phyloP scores from a whole-genome alignment of 2,797 vertebrate genomes.

The Capromys pilorides region DNA sequence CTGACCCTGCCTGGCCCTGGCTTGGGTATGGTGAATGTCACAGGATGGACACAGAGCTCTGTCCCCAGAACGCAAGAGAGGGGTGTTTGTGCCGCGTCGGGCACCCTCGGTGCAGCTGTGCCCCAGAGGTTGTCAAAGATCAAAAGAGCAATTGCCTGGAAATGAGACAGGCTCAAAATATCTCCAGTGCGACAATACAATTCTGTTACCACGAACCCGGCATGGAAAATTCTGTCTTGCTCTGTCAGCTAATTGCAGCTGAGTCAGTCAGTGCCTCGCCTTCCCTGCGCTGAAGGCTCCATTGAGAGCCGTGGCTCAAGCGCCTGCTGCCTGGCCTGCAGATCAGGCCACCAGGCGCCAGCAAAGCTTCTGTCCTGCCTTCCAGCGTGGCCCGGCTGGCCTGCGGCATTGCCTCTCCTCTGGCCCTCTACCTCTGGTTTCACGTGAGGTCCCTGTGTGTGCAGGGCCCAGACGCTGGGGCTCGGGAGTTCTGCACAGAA shows the following conservation, averaged over 20 bases:
- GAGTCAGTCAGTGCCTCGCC: conserved; percentile 93
- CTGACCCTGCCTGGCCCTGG: neutral
- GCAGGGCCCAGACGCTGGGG: conserved; percentile 88
- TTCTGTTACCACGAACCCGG: conserved; percentile 91
- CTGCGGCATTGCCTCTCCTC: conserved; percentile 89
- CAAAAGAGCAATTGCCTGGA: conserved; percentile 86
- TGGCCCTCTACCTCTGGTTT: conserved; percentile 91
- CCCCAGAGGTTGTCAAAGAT: conserved; percentile 84
- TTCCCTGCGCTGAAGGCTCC: conserved; percentile 93
- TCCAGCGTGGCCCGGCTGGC: conserved; percentile 84
- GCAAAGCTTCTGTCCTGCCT: conserved; percentile 88
- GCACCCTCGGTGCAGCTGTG: conserved; percentile 84
- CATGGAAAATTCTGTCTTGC: conserved; percentile 93
- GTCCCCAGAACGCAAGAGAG: conserved; percentile 73
- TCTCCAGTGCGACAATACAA: conserved; percentile 92
- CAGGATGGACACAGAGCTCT: neutral
- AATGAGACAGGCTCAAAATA: conserved; percentile 90
- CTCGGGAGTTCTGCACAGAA: conserved; percentile 88
- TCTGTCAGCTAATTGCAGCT: conserved; percentile 94
- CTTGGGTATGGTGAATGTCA: neutral
- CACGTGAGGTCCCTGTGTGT: conserved; percentile 86
- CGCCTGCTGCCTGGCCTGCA: conserved; percentile 86
- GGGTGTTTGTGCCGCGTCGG: conserved; percentile 76
- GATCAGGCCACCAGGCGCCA: conserved; percentile 85
- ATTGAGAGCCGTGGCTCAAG: conserved; percentile 96